Conservation (phyloP, 2,888 invertebrate species). For the Bembecia ichneumoniformis region DNA sequence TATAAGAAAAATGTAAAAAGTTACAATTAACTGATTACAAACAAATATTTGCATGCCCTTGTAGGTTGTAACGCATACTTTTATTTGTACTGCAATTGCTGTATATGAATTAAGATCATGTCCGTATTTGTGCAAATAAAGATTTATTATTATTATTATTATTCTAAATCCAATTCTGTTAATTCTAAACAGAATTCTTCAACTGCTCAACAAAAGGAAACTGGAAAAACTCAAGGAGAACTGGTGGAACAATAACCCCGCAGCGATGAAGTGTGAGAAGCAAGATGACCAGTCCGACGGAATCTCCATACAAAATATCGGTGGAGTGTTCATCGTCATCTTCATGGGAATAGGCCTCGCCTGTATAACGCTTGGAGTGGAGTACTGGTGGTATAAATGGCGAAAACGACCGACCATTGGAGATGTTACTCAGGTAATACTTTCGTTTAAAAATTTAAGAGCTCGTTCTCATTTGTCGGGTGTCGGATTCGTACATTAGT, state of each 20-base stretch:
- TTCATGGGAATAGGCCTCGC: conserved; percentile 95
- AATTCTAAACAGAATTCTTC: conserved; percentile 81
- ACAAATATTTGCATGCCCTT: too few relatives aligned
- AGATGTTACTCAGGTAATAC: conserved; percentile 66
- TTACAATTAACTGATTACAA: too few relatives aligned
- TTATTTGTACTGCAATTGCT: too few relatives aligned
- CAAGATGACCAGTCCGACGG: conserved; percentile 96
- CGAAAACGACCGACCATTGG: conserved; percentile 75
- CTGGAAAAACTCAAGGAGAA: conserved; percentile 94
- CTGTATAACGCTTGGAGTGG: conserved; percentile 90
- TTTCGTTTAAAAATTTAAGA: too few relatives aligned
- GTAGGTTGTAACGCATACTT: too few relatives aligned
- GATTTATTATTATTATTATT: too few relatives aligned
- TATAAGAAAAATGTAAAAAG: too few relatives aligned
- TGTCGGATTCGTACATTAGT: too few relatives aligned
- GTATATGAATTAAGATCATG: too few relatives aligned
- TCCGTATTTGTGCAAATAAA: too few relatives aligned
- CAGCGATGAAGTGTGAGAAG: conserved; percentile 83
- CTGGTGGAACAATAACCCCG: conserved; percentile 95
- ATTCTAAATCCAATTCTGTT: too few relatives aligned
- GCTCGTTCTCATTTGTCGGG: too few relatives aligned
- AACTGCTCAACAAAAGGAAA: conserved; percentile 91
- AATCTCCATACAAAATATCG: conserved; percentile 97
- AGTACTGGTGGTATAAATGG: conserved; percentile 95
- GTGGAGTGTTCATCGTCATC: conserved; percentile 97